Evolutionary conservation across 2,888 invertebrate genomes (phyloP).

Genomic region (Quadroppia sp.): DNA sequence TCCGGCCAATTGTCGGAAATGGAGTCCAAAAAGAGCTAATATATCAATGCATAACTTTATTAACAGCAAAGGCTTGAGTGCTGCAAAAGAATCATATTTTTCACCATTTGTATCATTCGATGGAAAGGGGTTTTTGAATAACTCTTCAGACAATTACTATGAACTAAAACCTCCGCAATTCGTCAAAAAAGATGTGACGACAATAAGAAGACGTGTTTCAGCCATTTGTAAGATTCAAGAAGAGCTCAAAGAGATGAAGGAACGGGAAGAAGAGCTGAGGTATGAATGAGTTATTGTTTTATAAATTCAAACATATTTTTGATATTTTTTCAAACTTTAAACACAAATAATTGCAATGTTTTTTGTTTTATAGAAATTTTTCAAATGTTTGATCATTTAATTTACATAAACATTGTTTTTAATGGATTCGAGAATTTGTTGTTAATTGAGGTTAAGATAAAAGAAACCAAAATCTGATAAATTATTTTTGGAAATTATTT

Average conservation of each 20-base stretch:
- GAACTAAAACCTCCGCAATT: constrained; percentile 15
- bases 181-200: constrained; percentile 16
- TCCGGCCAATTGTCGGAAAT: constrained; percentile 14
- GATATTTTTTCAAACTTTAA: too few species aligned
- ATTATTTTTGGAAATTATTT: neutral
- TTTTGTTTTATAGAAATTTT: neutral
- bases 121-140: constrained; percentile 31
- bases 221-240: constrained; percentile 83
- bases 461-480: neutral
- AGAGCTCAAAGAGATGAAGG: constrained; percentile 77
- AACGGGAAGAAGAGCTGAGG: constrained; percentile 73
- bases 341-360: too few species aligned
- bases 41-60: constrained; percentile 72
- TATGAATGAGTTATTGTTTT: constrained; percentile 49
- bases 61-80: constrained; percentile 67
- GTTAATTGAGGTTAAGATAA: constrained; percentile 1
- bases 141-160: neutral
- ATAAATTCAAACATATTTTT: neutral
- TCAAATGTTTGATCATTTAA: neutral
- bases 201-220: constrained; percentile 57
- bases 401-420: too few species aligned
- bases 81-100: constrained; percentile 46
- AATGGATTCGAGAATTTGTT: too few species aligned
- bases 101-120: constrained; percentile 29
- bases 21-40: neutral